These are phyloP conservation scores for Leucophenga montana DNA, from an alignment of 2,888 invertebrate species.

Conservation along the genomic window DNA sequence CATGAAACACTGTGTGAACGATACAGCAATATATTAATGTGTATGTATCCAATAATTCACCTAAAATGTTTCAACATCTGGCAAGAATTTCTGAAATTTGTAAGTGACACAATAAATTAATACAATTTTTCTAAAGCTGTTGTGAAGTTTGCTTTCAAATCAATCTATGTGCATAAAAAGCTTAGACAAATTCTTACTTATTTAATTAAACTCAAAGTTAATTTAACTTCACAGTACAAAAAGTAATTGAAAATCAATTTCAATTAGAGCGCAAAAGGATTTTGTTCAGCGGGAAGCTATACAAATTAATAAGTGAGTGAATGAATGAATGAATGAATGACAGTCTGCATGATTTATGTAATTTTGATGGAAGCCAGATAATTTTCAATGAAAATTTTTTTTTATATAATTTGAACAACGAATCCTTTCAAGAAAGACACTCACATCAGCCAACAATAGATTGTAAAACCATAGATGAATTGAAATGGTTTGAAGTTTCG, in stretches of 20 bases:
- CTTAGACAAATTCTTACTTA: too few relatives aligned
- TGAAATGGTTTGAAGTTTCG: too few relatives aligned
- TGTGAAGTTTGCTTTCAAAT: constrained; percentile 15
- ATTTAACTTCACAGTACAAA: constrained; percentile 3
- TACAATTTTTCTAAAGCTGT: constrained; percentile 40
- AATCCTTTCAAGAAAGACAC: constrained; percentile 9
- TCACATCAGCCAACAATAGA: too few relatives aligned
- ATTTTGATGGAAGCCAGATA: constrained; percentile 59
- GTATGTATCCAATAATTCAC: constrained; percentile 7
- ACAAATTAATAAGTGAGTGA: constrained; percentile 55
- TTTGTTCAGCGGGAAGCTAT: constrained; percentile 47
- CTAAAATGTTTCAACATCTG: constrained; percentile 34
- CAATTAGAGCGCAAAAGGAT: constrained; percentile 54
- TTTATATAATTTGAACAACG: neutral
- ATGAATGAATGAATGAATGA: constrained; percentile 36
- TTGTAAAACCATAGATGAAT: too few relatives aligned
- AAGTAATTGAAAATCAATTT: constrained; percentile 60
- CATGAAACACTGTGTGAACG: constrained; percentile 19
- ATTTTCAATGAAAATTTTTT: neutral
- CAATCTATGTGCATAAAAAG: too few relatives aligned
- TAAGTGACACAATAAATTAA: constrained; percentile 59
- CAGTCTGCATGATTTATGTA: constrained; percentile 62
- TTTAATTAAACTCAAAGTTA: neutral
- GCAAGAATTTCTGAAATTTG: constrained; percentile 45
- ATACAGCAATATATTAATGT: neutral